Percentiles rank a stretch among this genome's conserved stretches.
Evolutionary conservation across 1,140 invertebrate species (phyloP).

Genomic region (Ephestia elutella): DNA sequence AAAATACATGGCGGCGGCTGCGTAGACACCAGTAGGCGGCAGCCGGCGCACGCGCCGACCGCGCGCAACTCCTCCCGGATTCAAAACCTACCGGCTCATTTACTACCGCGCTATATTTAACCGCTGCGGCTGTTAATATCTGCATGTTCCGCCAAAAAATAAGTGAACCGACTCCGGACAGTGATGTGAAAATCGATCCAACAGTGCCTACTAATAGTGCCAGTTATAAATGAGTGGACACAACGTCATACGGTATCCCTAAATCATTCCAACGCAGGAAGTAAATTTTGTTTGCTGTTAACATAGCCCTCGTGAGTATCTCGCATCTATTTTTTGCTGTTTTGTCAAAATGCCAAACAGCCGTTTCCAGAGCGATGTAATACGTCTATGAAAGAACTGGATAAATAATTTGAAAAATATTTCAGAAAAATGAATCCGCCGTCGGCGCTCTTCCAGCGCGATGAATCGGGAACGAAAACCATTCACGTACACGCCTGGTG

Average conservation of each 20-base stretch:
- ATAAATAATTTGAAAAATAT: slow-evolving; percentile 30
- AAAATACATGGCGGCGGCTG: slow-evolving; percentile 62
- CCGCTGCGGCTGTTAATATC: slow-evolving; percentile 59
- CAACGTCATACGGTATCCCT: slow-evolving; percentile 18
- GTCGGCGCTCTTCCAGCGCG: slow-evolving; percentile 88
- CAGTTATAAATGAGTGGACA: slow-evolving; percentile 26
- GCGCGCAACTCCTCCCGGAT: slow-evolving; percentile 49
- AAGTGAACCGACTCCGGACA: slow-evolving; percentile 41
- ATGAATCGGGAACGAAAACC: slow-evolving; percentile 91
- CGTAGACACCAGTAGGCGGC: slow-evolving; percentile 59
- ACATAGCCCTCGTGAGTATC: slow-evolving; percentile 56
- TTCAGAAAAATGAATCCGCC: slow-evolving; percentile 81
- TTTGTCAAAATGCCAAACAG: slow-evolving; percentile 62
- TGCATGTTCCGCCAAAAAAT: slow-evolving; percentile 56
- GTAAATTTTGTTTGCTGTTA: slow-evolving; percentile 41
- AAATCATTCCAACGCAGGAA: slow-evolving; percentile 36
- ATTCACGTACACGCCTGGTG: slow-evolving; percentile 95
- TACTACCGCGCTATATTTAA: slow-evolving; percentile 66
- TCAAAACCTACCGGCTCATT: slow-evolving; percentile 52
- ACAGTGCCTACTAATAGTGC: slow-evolving; percentile 27
- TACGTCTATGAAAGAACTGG: slow-evolving; percentile 10
- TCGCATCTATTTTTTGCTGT: slow-evolving; percentile 51
- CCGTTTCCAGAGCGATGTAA: slow-evolving; percentile 23
- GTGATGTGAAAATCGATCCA: slow-evolving; percentile 50
- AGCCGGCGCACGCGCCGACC: slow-evolving; percentile 67